Conservation (phyloP, 2,113 vertebrate species). For the Labeo catla region DNA sequence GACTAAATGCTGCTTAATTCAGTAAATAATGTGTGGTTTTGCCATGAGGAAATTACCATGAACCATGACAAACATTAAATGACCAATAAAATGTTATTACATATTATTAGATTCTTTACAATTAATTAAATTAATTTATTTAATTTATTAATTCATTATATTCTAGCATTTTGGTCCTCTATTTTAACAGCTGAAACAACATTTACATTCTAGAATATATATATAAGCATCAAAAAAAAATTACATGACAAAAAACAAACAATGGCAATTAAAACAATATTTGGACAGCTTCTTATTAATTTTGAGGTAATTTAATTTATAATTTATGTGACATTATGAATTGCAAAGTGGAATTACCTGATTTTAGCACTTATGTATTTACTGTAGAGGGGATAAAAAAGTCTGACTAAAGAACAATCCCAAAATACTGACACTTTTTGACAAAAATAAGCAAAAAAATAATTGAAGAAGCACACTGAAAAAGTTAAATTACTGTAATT, state of each 20-base stretch:
- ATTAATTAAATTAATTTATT: background rate
- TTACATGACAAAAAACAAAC: too few species aligned
- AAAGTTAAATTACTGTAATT: background rate
- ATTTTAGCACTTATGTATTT: background rate
- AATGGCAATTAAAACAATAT: background rate
- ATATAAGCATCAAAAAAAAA: too few species aligned
- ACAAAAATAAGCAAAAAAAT: background rate
- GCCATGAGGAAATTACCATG: background rate
- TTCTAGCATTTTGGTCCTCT: background rate
- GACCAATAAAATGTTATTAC: background rate
- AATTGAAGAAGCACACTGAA: background rate
- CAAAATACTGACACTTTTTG: background rate
- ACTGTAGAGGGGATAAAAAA: background rate
- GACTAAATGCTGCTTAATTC: conserved; percentile 18
- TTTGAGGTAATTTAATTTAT: background rate
- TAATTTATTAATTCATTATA: background rate
- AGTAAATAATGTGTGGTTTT: background rate
- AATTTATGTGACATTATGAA: background rate
- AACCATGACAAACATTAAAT: background rate
- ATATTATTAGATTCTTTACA: background rate
- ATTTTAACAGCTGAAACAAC: background rate
- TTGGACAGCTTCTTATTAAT: background rate
- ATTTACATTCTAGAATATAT: background rate
- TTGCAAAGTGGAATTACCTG: background rate
- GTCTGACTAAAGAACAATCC: background rate